Base-by-base conservation (phyloP, 2,888 invertebrate species). In the Acholoe squamosa region DNA sequence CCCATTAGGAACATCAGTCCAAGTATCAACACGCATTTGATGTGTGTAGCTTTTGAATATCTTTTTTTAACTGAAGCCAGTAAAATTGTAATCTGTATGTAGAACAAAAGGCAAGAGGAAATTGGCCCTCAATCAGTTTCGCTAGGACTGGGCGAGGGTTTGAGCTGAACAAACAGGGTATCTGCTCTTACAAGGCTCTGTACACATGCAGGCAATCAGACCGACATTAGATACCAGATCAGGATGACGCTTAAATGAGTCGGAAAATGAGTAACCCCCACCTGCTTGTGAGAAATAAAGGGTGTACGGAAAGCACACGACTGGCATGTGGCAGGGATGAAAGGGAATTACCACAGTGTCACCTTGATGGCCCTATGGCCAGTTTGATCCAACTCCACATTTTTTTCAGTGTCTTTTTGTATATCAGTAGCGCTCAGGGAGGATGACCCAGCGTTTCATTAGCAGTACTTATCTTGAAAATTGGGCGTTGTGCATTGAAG, bases 221-320 rank as follows among this genome's bases (percentile, higher is more conserved):
- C 43, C n/a, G 61, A 61, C 61, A 61, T 61, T 61, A 61, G n/a
- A 61, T 61, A 61, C 22, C 1, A 19, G 61, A 61, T 61, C n/a
- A n/a, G 61, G 61, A 19, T 61, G 61, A 61, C 61, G n/a, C 22
- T 61, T 14, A 61, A 61, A 61, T 61, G 61, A n/a, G 61, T 61
- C 61, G 61, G 61, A 61, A 61, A 61, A 61, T 61, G 61, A 61
- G 61, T 19, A 61, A 61, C 61, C 61, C 14, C 7, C 22, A n/a
- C 61, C 61, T 3, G 12, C 61, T 61, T 61, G 1, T 61, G 61
- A 61, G n/a, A 61, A 61, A 61, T 7, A 61, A 61, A n/a, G 1
- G 1, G 61, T 19, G 61, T 19, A 61, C 3, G 14, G 61, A n/a
- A 61, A 61, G 61, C n/a, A n/a, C 61, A 61, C n/a, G 61, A n/a